Conservation (phyloP, 1,140 invertebrate genomes). For the Marisa cornuarietis region DNA sequence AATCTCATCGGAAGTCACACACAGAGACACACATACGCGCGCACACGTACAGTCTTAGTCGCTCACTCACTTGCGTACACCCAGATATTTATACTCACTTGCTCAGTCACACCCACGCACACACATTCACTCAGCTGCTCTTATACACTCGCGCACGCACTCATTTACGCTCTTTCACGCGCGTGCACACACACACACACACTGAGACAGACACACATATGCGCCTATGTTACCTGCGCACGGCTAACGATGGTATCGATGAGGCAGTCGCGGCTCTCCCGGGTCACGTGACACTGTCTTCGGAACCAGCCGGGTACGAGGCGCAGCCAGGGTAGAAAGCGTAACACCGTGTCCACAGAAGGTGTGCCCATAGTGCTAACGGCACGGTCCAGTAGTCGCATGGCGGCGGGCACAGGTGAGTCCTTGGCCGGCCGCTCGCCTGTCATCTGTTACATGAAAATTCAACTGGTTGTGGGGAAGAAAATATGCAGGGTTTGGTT, state of each 20-base stretch:
- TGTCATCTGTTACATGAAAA: conserved; percentile 1
- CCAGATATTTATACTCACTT: background rate
- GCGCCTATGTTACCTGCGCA: conserved; percentile 1
- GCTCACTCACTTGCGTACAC: no score
- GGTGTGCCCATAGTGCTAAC: conserved; percentile 18
- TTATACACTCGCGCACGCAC: background rate
- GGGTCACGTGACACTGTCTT: background rate
- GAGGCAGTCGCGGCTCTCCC: background rate
- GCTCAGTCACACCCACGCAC: background rate
- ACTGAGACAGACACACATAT: no score
- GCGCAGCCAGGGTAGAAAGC: conserved; percentile 5
- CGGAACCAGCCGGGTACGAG: conserved; percentile 21
- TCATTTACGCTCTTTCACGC: background rate
- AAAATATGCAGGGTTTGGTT: no score
- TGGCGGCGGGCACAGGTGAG: background rate
- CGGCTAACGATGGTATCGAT: conserved; percentile 1
- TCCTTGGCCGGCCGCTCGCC: conserved; percentile 10
- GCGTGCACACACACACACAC: background rate
- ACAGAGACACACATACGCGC: no score
- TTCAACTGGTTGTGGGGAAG: no score
- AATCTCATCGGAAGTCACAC: background rate
- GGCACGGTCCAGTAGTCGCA: conserved; percentile 8
- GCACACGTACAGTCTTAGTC: no score
- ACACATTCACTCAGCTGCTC: background rate
- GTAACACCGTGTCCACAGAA: conserved; percentile 10